These are phyloP conservation scores for Acanthosepion esculentum DNA, from an alignment of 2,888 invertebrate species.

Conservation along the genomic window DNA sequence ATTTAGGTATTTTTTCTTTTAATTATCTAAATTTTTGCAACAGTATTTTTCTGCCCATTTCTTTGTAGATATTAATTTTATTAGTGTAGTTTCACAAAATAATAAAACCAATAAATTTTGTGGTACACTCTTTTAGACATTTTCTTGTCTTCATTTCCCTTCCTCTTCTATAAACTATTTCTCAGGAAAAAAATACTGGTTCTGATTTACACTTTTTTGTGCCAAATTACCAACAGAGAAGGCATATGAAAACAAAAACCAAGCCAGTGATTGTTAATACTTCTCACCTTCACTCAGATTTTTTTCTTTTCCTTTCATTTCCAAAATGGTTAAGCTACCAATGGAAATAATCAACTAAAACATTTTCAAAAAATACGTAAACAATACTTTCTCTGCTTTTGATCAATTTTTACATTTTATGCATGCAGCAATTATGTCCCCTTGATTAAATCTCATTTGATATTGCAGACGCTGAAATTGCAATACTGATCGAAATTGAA, in stretches of 20 bases:
- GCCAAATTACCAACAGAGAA: not conserved
- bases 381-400: no score
- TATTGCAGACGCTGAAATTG: not conserved
- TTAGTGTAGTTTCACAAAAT: conserved; percentile 6
- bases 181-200: not conserved
- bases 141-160: not conserved
- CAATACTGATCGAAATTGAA: not conserved
- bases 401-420: not conserved
- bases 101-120: not conserved
- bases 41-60: not conserved
- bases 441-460: not conserved
- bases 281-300: not conserved
- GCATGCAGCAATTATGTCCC: not conserved
- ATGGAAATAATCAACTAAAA: no score
- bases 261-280: not conserved
- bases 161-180: not conserved
- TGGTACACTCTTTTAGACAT: not conserved
- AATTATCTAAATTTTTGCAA: not conserved
- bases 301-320: no score
- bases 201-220: not conserved
- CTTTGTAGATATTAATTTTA: not conserved
- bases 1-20: not conserved
- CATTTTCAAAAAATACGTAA: no score
- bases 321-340: no score
- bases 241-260: not conserved